Percentiles rank a stretch among this genome's conserved stretches.
These are phyloP conservation scores for Chromis chromis DNA, from an alignment of 2,797 vertebrate species.

Conservation along the genomic window DNA sequence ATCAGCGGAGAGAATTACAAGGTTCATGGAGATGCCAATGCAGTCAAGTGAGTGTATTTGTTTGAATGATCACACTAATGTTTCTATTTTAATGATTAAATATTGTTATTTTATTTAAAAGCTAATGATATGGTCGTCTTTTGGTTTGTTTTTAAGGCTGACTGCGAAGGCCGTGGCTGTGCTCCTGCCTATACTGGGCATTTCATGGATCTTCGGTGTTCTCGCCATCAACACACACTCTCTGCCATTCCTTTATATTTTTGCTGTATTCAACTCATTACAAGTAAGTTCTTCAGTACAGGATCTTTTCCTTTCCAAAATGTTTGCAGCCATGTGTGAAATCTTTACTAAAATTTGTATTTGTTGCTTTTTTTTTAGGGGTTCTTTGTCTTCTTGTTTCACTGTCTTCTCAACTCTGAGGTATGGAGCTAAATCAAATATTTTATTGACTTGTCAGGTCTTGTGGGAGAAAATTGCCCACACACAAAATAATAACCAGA, in stretches of 20 bases:
- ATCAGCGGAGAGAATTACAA: constrained; percentile 97
- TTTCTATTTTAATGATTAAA: neutral
- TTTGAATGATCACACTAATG: constrained; percentile 2
- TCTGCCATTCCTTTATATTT: constrained; percentile 94
- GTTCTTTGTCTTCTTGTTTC: constrained; percentile 98
- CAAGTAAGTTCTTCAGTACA: constrained; percentile 83
- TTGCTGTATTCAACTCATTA: constrained; percentile 94
- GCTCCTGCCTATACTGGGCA: constrained; percentile 94
- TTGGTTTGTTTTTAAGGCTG: constrained; percentile 81
- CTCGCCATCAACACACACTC: constrained; percentile 91
- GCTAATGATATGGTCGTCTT: constrained; percentile 7
- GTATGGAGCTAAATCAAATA: constrained; percentile 73
- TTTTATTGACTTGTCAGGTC: constrained; percentile 2
- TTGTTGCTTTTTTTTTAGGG: constrained; percentile 83
- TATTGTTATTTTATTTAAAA: neutral
- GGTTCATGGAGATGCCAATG: constrained; percentile 91
- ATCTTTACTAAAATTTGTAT: constrained; percentile 2
- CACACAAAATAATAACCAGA: neutral
- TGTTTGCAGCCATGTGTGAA: constrained; percentile 7
- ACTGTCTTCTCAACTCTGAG: constrained; percentile 98
- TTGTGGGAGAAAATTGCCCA: neutral
- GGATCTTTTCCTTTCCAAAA: constrained; percentile 1
- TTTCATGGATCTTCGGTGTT: constrained; percentile 96
- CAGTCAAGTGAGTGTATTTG: constrained; percentile 90
- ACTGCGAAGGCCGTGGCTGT: constrained; percentile 96